Conservation (phyloP, 2,113 vertebrate genomes). For the Sander lucioperca region DNA sequence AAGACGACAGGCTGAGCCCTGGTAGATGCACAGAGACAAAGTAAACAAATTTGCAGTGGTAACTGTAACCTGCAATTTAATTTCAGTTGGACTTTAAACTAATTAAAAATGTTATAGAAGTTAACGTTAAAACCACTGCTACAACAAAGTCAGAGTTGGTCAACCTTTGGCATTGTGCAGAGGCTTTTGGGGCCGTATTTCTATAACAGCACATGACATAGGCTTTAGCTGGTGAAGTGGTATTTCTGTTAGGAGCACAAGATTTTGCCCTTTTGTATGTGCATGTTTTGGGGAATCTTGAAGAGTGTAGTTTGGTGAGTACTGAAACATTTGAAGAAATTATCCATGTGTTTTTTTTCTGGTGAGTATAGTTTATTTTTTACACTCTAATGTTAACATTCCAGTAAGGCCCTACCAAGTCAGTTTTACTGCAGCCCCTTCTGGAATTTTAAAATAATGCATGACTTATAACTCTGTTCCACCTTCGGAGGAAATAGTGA, state of each 20-base stretch:
- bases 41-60: neutral
- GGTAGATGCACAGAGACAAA: neutral
- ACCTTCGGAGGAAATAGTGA: neutral
- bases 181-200: neutral
- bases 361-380: neutral
- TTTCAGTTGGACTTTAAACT: neutral
- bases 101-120: slow-evolving; percentile 5
- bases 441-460: neutral
- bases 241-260: neutral
- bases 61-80: slow-evolving; percentile 24
- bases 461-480: too few species aligned
- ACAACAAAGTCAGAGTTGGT: slow-evolving; percentile 31
- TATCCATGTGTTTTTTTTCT: neutral
- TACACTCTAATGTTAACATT: neutral
- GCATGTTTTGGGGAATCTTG: neutral
- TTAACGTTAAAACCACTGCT: slow-evolving; percentile 13
- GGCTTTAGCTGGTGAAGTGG: neutral
- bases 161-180: neutral
- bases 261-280: neutral
- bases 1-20: neutral
- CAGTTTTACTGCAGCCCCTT: neutral
- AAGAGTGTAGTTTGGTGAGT: neutral
- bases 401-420: neutral
- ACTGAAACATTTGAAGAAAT: neutral
- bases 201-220: slow-evolving; percentile 12